Base-by-base conservation (phyloP, 2,113 vertebrate species). In the Pollachius pollachius region DNA sequence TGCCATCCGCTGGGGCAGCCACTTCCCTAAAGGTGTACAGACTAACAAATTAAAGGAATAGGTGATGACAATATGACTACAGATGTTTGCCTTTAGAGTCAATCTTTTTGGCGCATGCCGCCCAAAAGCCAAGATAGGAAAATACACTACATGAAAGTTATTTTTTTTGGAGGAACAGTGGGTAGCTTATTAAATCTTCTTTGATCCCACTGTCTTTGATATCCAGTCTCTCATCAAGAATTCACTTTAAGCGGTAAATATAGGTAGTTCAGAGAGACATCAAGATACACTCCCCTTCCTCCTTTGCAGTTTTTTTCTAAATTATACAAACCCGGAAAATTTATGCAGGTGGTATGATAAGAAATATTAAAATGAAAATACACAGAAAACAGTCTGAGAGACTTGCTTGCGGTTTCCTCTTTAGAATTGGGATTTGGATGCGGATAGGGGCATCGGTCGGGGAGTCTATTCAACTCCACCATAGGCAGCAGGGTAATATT, bases 181-280 rank as follows among this genome's bases (percentile, higher is more conserved):
- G 93, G 94, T 94, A 95, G 94, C 97, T 99, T 97, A 99, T 98
- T 99, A 99, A 96, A 96, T 94, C 90, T 82, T 91, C 95, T 99
- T 99, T 98, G 96, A 98, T 98, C 96, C 94, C 69, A 83, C 84
- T 91, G 84, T 93, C 97, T 99, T 99, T 99, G 97, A 99, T 98
- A 97, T 98, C 94, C 89, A 70, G 85, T 93, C 91, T 93, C 95
- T 97, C 95, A 99, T 99, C 96, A 98, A 98, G 95, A 98, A 99
- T 99, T 99, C 97, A 98, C 96, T 99, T 98, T 98, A 95, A 99
- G 94, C 93, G 88, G 93, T 97, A 98, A 98, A 98, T 98, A 96
- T 96, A 98, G 95, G 96, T 98, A 97, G 96, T 96, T 97, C 95
- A 95, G 95, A 97, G 95, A 97, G 94, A 94, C 92, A 94, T 93